Conservation (phyloP, 2,888 invertebrate species). For the Melipona bicolor region DNA sequence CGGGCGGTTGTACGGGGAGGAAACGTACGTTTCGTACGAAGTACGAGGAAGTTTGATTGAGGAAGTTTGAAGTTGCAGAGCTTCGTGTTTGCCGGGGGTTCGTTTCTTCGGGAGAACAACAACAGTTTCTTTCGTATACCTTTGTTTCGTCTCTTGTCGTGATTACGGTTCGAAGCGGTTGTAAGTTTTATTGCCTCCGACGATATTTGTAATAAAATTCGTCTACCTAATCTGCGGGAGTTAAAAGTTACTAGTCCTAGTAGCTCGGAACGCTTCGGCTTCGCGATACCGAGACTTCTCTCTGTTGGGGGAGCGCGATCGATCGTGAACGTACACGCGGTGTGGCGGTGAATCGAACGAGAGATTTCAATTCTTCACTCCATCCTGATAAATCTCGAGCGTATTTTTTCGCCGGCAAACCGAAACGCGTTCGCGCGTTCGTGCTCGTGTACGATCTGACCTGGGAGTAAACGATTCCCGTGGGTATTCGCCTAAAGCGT, state of each 20-base stretch:
- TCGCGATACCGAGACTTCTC: not conserved
- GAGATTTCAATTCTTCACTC: not conserved
- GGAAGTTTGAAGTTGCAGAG: slow-evolving; percentile 15
- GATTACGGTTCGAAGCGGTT: not conserved
- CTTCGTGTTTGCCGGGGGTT: slow-evolving; percentile 7
- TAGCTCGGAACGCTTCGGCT: too few species aligned
- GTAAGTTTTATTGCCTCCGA: not conserved
- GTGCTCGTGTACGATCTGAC: slow-evolving; percentile 38
- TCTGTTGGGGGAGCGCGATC: not conserved
- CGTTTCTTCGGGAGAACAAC: not conserved
- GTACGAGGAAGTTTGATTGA: slow-evolving; percentile 9
- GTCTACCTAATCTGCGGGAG: not conserved
- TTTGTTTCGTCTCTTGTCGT: not conserved
- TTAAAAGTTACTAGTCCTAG: not conserved
- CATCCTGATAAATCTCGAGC: not conserved
- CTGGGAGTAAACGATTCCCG: slow-evolving; percentile 48
- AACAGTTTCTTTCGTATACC: not conserved
- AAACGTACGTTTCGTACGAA: not conserved
- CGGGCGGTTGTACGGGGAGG: not conserved
- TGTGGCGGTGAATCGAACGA: not conserved
- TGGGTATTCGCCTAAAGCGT: slow-evolving; percentile 54
- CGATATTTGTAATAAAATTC: slow-evolving; percentile 9
- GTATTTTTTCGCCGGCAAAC: slow-evolving; percentile 32
- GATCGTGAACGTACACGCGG: not conserved
- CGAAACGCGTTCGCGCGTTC: slow-evolving; percentile 39